Conservation (phyloP, 2,888 invertebrate genomes). For the Lepidocyrtoides sp. region DNA sequence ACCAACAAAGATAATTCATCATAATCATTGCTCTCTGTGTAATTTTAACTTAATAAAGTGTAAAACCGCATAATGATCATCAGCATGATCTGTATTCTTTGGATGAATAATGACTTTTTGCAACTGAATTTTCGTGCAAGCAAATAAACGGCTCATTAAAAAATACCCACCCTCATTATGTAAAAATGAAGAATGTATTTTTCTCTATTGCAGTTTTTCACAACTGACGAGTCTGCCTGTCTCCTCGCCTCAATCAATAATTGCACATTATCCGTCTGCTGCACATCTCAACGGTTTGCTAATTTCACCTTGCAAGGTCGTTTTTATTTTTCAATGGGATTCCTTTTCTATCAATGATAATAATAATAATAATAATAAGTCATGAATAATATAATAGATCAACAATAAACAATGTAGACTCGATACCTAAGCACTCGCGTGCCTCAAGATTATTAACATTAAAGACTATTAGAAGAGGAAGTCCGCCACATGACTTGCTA, state of each 20-base stretch:
- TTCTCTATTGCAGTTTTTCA: neutral
- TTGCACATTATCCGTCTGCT: neutral
- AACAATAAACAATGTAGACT: neutral
- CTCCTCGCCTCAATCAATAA: neutral
- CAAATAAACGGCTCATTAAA: neutral
- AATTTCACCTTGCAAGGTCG: slow-evolving; percentile 69
- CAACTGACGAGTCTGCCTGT: neutral
- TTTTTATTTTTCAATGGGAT: neutral
- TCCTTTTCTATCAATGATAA: neutral
- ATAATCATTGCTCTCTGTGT: neutral
- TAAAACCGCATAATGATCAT: neutral
- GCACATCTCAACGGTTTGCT: neutral
- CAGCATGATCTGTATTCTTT: neutral
- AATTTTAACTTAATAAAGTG: slow-evolving; percentile 1
- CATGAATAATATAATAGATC: neutral
- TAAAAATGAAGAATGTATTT: neutral
- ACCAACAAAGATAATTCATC: neutral
- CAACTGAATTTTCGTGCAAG: too few relatives aligned
- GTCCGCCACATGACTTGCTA: slow-evolving; percentile 47
- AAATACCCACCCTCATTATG: neutral
- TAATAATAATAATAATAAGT: too few relatives aligned
- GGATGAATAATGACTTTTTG: neutral
- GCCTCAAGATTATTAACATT: neutral
- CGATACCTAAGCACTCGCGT: slow-evolving; percentile 22
- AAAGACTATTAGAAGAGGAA: slow-evolving; percentile 64